Conservation (phyloP, 53 echinoderm and acorn worm genomes). For the Henricia sp. region DNA sequence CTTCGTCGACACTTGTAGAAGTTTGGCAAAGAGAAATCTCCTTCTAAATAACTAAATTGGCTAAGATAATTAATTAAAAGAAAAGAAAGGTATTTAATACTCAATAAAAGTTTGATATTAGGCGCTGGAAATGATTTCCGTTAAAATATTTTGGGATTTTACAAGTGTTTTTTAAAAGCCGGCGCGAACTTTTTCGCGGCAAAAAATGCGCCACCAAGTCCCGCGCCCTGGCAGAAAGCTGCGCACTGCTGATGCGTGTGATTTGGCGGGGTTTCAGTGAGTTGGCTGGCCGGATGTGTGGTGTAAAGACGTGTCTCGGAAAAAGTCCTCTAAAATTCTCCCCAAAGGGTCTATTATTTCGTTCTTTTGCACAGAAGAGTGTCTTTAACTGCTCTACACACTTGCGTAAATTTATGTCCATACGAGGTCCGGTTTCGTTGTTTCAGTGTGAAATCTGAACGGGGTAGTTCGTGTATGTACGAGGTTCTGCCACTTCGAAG, state of each 20-base stretch:
- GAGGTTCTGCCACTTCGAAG: neutral
- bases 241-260: slow-evolving; percentile 58
- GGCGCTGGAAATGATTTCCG: neutral
- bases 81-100: neutral
- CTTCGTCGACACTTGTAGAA: too few relatives aligned
- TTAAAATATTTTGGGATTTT: slow-evolving; percentile 18
- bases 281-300: neutral
- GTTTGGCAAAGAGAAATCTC: too few relatives aligned
- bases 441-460: slow-evolving; percentile 8
- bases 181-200: slow-evolving; percentile 65
- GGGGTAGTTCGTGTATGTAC: neutral
- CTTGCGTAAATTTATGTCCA: slow-evolving; percentile 5
- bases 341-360: neutral
- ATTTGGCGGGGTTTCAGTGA: slow-evolving; percentile 56
- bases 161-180: slow-evolving; percentile 46
- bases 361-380: slow-evolving; percentile 1
- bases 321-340: slow-evolving; percentile 2
- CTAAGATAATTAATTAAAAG: neutral
- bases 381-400: neutral
- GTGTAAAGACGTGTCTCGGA: neutral
- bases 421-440: slow-evolving; percentile 15
- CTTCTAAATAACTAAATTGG: too few relatives aligned
- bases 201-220: slow-evolving; percentile 58
- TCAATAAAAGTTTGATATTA: neutral
- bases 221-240: slow-evolving; percentile 31